phyloP scores from a whole-genome alignment of 2,113 vertebrate species.

The Catharus bicknelli region DNA sequence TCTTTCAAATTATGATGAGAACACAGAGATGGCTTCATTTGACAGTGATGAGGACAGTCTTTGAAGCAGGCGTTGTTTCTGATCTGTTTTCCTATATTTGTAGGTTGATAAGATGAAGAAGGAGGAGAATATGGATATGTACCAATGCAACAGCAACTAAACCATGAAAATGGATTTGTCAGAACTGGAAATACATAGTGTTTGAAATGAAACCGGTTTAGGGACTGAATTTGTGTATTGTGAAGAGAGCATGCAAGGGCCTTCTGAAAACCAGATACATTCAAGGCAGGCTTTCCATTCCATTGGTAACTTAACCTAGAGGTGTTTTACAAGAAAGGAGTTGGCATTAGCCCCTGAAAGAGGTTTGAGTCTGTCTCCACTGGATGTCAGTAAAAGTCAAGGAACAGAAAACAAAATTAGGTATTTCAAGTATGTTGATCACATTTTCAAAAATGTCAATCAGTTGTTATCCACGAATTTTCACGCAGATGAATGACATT shows the following conservation, averaged over 20 bases:
- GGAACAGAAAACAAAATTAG: not conserved
- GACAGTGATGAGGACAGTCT: slow-evolving; percentile 76
- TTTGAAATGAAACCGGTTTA: not conserved
- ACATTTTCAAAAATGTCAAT: not conserved
- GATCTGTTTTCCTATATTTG: slow-evolving; percentile 5
- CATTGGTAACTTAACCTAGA: not conserved
- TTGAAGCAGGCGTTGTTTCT: slow-evolving; percentile 57
- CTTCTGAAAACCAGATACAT: not conserved
- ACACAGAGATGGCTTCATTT: slow-evolving; percentile 69
- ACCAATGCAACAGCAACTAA: not conserved
- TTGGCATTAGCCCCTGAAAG: not conserved
- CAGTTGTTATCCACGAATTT: not conserved
- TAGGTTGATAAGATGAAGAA: not conserved
- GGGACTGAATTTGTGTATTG: not conserved
- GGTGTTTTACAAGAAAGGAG: not conserved
- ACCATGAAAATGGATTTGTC: not conserved
- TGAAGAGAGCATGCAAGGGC: not conserved
- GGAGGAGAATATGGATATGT: not conserved
- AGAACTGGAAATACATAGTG: not conserved
- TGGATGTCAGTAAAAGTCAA: slow-evolving; percentile 44
- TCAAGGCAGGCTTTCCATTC: not conserved
- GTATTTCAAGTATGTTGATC: not conserved
- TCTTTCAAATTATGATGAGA: slow-evolving; percentile 75
- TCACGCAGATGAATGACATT: not conserved
- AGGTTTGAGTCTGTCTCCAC: slow-evolving; percentile 15